phyloP scores from a whole-genome alignment of 1,140 invertebrate genomes.

The Drosophila novamexicana region DNA sequence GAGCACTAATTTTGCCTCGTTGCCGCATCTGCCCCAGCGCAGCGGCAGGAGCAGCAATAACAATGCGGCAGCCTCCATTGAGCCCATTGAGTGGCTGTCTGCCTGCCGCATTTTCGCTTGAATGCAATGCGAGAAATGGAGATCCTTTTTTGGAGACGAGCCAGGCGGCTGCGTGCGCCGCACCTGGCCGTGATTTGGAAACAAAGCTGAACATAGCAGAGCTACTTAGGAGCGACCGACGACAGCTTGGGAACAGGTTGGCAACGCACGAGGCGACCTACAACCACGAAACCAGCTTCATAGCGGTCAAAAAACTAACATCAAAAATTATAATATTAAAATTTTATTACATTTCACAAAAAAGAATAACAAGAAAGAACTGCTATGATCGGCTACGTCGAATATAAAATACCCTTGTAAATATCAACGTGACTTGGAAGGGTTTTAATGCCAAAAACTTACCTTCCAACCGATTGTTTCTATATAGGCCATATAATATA shows the following conservation, averaged over 20 bases:
- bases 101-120: constrained; percentile 55
- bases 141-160: constrained; percentile 48
- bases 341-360: constrained; percentile 43
- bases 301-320: constrained; percentile 38
- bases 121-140: constrained; percentile 59
- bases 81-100: constrained; percentile 15
- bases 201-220: constrained; percentile 19
- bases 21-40: constrained; percentile 58
- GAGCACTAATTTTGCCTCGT: constrained; percentile 67
- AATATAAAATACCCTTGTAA: too few species aligned
- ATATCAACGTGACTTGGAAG: too few species aligned
- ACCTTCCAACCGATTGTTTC: too few species aligned
- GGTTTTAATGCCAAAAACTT: too few species aligned
- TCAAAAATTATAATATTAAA: constrained; percentile 64
- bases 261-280: constrained; percentile 34
- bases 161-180: constrained; percentile 12
- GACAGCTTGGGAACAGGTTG: constrained; percentile 57
- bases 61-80: constrained; percentile 2
- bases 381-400: too few species aligned
- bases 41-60: constrained; percentile 1
- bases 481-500: too few species aligned
- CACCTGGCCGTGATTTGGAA: constrained; percentile 67
- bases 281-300: constrained; percentile 29
- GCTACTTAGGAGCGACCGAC: constrained; percentile 42
- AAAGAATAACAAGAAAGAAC: not conserved